Conservation (phyloP, 2,888 invertebrate genomes). For the Brenthis ino region DNA sequence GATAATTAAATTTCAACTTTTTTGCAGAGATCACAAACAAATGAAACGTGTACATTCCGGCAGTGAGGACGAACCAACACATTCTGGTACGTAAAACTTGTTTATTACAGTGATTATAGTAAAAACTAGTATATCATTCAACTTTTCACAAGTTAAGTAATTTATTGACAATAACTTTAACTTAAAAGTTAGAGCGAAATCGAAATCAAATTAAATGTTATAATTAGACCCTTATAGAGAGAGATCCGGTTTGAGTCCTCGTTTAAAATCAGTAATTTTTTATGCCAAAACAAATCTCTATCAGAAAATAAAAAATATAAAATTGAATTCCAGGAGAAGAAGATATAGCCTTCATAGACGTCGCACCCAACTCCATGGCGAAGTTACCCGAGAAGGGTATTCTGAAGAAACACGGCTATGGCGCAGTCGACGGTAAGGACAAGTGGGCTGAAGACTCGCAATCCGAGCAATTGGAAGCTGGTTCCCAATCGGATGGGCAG, state of each 20-base stretch:
- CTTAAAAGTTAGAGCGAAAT: too few relatives aligned
- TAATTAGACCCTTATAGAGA: too few relatives aligned
- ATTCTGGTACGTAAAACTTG: slow-evolving; percentile 83
- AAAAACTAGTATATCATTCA: background rate
- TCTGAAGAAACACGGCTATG: slow-evolving; percentile 93
- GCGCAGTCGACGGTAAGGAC: slow-evolving; percentile 88
- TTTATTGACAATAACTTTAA: too few relatives aligned
- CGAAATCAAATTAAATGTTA: too few relatives aligned
- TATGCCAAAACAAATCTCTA: background rate
- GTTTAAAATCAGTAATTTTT: too few relatives aligned
- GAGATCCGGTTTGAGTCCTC: too few relatives aligned
- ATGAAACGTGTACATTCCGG: slow-evolving; percentile 89
- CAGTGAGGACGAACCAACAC: slow-evolving; percentile 89
- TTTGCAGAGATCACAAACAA: slow-evolving; percentile 90
- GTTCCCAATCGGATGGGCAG: slow-evolving; percentile 86
- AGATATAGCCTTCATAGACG: slow-evolving; percentile 92
- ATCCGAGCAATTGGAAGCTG: slow-evolving; percentile 86
- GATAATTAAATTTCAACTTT: slow-evolving; percentile 26
- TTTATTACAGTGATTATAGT: background rate
- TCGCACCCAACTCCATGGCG: slow-evolving; percentile 87
- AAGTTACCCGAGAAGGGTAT: slow-evolving; percentile 95
- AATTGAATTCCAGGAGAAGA: slow-evolving; percentile 84
- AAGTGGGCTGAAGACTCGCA: slow-evolving; percentile 89
- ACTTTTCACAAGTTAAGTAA: too few relatives aligned
- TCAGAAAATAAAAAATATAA: background rate